These are phyloP conservation scores for Tenodera sinensis DNA, from an alignment of 2,888 invertebrate species.

Conservation along the genomic window DNA sequence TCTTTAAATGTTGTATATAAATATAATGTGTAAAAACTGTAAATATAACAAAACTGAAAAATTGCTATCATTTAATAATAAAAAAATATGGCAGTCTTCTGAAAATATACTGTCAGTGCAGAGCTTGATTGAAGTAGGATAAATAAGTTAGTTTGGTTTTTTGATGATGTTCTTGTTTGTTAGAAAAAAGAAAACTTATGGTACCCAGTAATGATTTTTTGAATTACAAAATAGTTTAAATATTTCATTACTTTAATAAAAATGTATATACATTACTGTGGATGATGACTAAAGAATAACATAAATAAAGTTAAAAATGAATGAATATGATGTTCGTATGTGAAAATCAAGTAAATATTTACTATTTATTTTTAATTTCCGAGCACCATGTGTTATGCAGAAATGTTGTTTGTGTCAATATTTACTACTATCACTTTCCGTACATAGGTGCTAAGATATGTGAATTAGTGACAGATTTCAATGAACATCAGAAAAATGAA, in stretches of 20 bases:
- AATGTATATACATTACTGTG: too few species aligned
- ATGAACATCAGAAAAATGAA: neutral
- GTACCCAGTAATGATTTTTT: neutral
- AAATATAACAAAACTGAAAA: constrained; percentile 25
- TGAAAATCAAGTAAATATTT: too few species aligned
- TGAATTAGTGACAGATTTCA: neutral
- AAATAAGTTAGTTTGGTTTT: neutral
- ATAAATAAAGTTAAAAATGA: too few species aligned
- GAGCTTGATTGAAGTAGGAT: constrained; percentile 4
- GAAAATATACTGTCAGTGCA: constrained; percentile 26
- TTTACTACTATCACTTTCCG: neutral
- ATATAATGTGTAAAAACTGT: constrained; percentile 27
- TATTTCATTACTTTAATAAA: too few species aligned
- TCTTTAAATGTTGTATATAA: constrained; percentile 25
- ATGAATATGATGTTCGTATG: too few species aligned
- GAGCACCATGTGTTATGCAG: too few species aligned
- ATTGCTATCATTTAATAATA: constrained; percentile 21
- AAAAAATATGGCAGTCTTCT: constrained; percentile 25
- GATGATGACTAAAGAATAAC: too few species aligned
- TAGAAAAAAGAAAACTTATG: neutral
- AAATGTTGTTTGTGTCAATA: neutral
- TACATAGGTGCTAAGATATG: neutral
- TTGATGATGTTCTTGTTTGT: neutral
- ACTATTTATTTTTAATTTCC: too few species aligned
- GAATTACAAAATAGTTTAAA: neutral